Evolutionary conservation across 2,888 invertebrate species (phyloP), one percentile per base, ranked within the genome.

Genomic region (Diachrysia chrysitis): DNA sequence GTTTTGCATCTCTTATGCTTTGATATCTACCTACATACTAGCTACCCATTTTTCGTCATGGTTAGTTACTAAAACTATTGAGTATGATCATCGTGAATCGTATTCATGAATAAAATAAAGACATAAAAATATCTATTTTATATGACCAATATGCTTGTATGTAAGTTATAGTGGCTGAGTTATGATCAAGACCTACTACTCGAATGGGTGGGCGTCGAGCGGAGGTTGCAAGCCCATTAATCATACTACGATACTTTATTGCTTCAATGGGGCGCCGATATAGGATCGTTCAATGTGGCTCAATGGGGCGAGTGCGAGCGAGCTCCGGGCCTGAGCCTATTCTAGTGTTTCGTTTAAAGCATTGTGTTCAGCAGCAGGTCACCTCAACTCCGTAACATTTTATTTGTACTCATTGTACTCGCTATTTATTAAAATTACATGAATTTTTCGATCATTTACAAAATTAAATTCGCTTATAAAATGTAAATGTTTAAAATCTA

Each of bases 181-280:
- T 89, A 90, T 84, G 82, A 85, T 84, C 81, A 83, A 85, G 85
- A 82, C 79, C 80, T 81, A 76, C 83, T 78, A 78, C 78, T 81
- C 76, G 81, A 89, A 85, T 82, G 86, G 79, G 91, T 88, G 88
- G 91, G 90, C 89, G 90, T 89, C 81, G 79, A 84, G 80, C 81
- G 87, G 86, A 89, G 88, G 87, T 87, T 87, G 87, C 83, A 82
- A 81, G 77, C 72, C 83, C 90, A 93, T 94, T 93, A 91, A 93
- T 94, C 93, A 94, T 93, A 89, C 86, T 89, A 88, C 86, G 84
- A 87, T 87, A 86, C 86, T 93, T 93, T 93, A 93, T 93, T 90
- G 90, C 90, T 90, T 90, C 88, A 92, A 92, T 92, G 89, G 91
- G 86, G 87, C 79, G 83, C 84, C 88, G 87, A 89, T 89, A 87